Evolutionary conservation across 2,888 invertebrate genomes (phyloP), one percentile per base, ranked within the genome.

Genomic region (Tenthredo notha): DNA sequence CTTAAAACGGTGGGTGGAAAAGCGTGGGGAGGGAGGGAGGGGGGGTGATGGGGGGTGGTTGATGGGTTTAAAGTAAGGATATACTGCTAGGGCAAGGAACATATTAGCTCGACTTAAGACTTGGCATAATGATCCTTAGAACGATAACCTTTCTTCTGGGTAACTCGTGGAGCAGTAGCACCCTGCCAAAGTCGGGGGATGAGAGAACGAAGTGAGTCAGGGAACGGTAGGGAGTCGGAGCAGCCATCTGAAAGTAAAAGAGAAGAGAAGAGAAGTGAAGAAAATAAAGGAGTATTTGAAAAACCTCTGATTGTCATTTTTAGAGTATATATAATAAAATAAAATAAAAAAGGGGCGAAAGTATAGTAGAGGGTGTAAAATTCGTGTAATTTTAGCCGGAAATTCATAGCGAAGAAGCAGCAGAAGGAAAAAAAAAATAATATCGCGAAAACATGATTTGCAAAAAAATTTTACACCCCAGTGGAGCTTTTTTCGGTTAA

Each of bases 71-170:
- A 84, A 70, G 67, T 70, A 33, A 85, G 88, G 86, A 86, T 85
- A 85, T 85, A 86, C 85, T 86, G 88, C 86, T 85, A 84, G 87
- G 84, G 84, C 74, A 84, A 88, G 90, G 91, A 89, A 91, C 91
- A 92, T 93, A 93, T 93, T 93, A 93, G 93, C 92, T 93, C 92
- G 92, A 93, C 93, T 93, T 93, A 93, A 93, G 93, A 91, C 92
- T 92, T 90, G 90, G 90, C 90, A 90, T 92, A 92, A 92, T 92
- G 92, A 92, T 92, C 91, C 90, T 87, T 87, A 86, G 90, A 83
- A 50, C 83, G 83, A 83, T 83, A 83, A 83, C 83, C 83, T 83
- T 83, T 25, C 18, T n/a, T 83, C 47, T 21, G 9, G 12, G n/a
- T 77, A 6, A 18, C 47, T 21, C 15, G 9, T n/a, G 50, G 47